Percentiles rank a stretch among this genome's conserved stretches.
These are phyloP conservation scores for Heliconius ismenius DNA, from an alignment of 2,888 invertebrate genomes.

Conservation along the genomic window DNA sequence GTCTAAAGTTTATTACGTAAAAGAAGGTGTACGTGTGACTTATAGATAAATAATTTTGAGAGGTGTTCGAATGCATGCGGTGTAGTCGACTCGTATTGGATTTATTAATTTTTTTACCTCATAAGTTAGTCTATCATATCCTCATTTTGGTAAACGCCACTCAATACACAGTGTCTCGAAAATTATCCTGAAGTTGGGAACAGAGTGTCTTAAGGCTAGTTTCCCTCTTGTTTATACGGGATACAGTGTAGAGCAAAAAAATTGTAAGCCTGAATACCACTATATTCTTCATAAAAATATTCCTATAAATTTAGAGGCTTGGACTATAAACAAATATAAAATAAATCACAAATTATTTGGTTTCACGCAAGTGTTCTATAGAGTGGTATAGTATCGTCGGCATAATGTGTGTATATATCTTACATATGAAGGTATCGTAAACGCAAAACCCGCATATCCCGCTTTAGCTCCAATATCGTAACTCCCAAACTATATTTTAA, in stretches of 20 bases:
- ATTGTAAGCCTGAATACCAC: background rate
- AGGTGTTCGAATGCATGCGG: too few species aligned
- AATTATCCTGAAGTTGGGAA: too few species aligned
- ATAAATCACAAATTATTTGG: background rate
- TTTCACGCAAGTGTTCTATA: background rate
- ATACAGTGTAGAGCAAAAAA: background rate
- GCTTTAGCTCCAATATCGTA: slow-evolving; percentile 61
- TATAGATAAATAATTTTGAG: too few species aligned
- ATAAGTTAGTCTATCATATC: too few species aligned
- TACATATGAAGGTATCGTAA: slow-evolving; percentile 11
- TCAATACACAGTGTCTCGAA: too few species aligned
- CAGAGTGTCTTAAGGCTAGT: background rate
- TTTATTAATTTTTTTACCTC: too few species aligned
- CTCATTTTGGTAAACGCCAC: too few species aligned
- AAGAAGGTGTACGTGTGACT: too few species aligned
- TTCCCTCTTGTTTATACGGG: background rate
- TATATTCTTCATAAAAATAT: background rate
- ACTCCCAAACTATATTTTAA: slow-evolving; percentile 36
- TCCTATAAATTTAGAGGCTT: background rate
- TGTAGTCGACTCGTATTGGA: too few species aligned
- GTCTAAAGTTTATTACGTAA: too few species aligned
- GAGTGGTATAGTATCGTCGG: background rate
- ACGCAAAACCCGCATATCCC: slow-evolving; percentile 44
- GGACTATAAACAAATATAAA: background rate
- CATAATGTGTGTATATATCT: background rate